Base-by-base conservation (phyloP, 2,113 vertebrate genomes). In the Quiscalus mexicanus region DNA sequence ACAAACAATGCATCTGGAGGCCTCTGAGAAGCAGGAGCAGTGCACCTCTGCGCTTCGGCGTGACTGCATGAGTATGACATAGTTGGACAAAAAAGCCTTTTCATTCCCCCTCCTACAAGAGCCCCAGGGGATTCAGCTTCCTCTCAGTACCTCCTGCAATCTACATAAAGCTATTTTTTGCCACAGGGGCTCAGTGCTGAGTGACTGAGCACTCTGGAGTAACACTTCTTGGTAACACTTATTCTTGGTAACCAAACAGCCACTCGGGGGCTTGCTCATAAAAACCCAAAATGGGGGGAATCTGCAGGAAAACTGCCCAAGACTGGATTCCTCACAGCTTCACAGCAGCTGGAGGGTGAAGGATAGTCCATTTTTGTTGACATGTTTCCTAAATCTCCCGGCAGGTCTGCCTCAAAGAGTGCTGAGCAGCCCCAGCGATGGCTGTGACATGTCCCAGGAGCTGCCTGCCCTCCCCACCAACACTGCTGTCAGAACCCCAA, bases 91-190 rank as follows among this genome's bases (percentile, higher is more conserved):
- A 95, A 92, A 95, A 67, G 7, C 8, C 20, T 69, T 92, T 95
- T 92, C 83, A 83, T 69, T 30, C 10, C 56, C 67, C 81, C 88
- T 90, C 93, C 93, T 39, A 80, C 93, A 76, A 67, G 31, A 92
- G 44, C 84, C 89, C 41, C 84, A 39, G 89, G 89, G 96, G 90
- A 91, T 93, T 82, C 62, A 44, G 69, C 84, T 95, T 95, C 93
- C 95, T 56, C 63, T 89, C 77, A 82, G 80, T 69, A 82, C 70
- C 93, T 73, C 75, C 8, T 49, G 81, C 62, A 60, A 93, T 93
- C 90, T 95, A 67, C 95, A 95, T 88, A 84, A 91, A 90, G 90
- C 56, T 94, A 92, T 93, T 96, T 94, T 93, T 80, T 93, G 79
- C 83, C 65, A 79, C 65, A 50, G 78, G 78, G 55, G 1, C 74